A percentile compares a stretch with the other conserved stretches of the same genome.
Evolutionary conservation across 2,113 vertebrate genomes (phyloP).

Genomic region (Serilophus lunatus): DNA sequence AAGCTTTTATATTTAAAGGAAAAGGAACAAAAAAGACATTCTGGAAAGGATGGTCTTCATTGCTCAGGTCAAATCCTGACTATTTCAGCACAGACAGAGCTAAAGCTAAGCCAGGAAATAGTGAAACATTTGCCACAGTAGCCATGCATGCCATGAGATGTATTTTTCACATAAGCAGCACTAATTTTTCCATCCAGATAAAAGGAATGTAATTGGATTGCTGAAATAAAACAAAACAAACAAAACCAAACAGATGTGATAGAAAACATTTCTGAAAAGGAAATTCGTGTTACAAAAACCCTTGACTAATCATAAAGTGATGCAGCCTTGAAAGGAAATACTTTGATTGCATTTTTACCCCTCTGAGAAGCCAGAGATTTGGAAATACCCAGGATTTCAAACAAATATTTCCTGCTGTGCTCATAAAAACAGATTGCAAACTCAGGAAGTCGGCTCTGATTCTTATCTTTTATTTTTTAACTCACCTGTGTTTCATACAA

Average conservation of each 20-base stretch:
- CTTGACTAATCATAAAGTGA: conserved; percentile 66
- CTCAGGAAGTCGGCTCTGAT: not conserved
- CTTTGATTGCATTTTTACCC: conserved; percentile 64
- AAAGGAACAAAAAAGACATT: not conserved
- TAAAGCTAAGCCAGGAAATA: not conserved
- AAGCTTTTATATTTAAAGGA: not conserved
- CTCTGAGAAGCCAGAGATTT: conserved; percentile 67
- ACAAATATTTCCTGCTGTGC: conserved; percentile 51
- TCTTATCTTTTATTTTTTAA: not conserved
- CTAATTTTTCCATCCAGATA: conserved; percentile 46
- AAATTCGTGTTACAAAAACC: conserved; percentile 42
- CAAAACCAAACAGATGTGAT: conserved; percentile 47
- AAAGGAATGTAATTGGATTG: conserved; percentile 53
- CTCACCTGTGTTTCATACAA: not conserved
- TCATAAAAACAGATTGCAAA: not conserved
- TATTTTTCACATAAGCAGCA: conserved; percentile 32
- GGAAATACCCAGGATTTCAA: conserved; percentile 61
- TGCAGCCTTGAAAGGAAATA: conserved; percentile 70
- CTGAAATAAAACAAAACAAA: not conserved
- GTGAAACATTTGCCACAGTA: not conserved
- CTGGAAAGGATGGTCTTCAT: not conserved
- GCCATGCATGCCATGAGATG: not conserved
- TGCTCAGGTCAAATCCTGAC: not conserved
- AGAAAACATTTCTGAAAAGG: conserved; percentile 57
- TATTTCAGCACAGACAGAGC: not conserved